Conservation (phyloP, 2,797 vertebrate genomes). For the Poecilia wingei region DNA sequence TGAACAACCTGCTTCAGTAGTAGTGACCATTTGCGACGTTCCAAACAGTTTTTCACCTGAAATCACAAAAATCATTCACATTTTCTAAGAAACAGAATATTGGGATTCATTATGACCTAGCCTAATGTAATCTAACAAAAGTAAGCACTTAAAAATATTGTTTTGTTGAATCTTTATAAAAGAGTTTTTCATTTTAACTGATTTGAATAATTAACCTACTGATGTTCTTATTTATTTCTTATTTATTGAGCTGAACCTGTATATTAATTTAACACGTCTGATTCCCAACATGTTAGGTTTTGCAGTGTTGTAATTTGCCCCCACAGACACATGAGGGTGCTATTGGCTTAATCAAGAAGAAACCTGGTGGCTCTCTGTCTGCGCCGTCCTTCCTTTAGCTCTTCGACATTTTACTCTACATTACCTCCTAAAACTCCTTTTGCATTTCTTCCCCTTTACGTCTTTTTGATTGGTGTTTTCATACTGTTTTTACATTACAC, state of each 20-base stretch:
- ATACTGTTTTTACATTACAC: background rate
- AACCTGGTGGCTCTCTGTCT: background rate
- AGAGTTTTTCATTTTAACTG: background rate
- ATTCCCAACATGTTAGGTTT: background rate
- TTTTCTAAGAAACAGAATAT: background rate
- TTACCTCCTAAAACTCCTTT: background rate
- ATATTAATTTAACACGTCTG: background rate
- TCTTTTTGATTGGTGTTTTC: background rate
- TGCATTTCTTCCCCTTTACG: background rate
- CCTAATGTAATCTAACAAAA: background rate
- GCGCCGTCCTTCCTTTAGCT: background rate
- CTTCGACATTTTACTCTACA: background rate
- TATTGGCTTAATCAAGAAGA: constrained; percentile 28
- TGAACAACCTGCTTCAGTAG: background rate
- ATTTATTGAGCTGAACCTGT: background rate
- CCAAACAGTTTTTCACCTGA: background rate
- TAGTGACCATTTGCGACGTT: background rate
- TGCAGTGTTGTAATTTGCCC: constrained; percentile 26
- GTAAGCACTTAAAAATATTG: background rate
- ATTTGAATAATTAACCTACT: background rate
- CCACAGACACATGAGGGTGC: constrained; percentile 58
- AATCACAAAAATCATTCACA: background rate
- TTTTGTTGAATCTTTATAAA: background rate
- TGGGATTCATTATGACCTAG: background rate
- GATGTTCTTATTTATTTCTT: background rate